phyloP scores from a whole-genome alignment of 1,140 invertebrate genomes.

The Octopus bimaculoides region DNA sequence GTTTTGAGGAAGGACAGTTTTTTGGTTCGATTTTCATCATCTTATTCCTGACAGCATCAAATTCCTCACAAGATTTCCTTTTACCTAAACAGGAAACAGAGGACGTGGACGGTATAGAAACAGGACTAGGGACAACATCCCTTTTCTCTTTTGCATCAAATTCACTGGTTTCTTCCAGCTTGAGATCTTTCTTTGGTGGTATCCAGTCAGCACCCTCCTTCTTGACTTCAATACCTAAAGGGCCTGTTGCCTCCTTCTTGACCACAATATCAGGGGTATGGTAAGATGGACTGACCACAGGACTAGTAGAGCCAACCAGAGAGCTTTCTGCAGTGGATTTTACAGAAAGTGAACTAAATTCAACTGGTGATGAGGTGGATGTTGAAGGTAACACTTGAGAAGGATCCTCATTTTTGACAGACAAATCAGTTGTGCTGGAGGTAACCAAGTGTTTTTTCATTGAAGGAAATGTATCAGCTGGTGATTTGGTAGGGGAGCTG shows the following conservation, averaged over 20 bases:
- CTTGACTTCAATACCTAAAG: background rate
- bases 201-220: background rate
- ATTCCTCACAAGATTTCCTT: background rate
- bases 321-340: background rate
- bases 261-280: background rate
- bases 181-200: background rate
- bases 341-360: background rate
- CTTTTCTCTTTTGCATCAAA: constrained; percentile 1
- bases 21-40: constrained; percentile 61
- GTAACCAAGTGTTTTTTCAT: background rate
- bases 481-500: background rate
- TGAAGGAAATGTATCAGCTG: background rate
- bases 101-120: constrained; percentile 3
- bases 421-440: background rate
- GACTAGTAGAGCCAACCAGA: background rate
- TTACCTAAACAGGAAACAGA: constrained; percentile 1
- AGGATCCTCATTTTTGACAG: background rate
- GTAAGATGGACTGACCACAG: background rate
- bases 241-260: background rate
- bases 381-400: background rate
- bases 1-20: constrained; percentile 67
- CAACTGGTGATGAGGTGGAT: background rate
- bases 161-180: background rate
- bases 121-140: background rate
- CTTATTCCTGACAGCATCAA: background rate